Conservation (phyloP, 2,797 vertebrate genomes). For the Spinus pinus region DNA sequence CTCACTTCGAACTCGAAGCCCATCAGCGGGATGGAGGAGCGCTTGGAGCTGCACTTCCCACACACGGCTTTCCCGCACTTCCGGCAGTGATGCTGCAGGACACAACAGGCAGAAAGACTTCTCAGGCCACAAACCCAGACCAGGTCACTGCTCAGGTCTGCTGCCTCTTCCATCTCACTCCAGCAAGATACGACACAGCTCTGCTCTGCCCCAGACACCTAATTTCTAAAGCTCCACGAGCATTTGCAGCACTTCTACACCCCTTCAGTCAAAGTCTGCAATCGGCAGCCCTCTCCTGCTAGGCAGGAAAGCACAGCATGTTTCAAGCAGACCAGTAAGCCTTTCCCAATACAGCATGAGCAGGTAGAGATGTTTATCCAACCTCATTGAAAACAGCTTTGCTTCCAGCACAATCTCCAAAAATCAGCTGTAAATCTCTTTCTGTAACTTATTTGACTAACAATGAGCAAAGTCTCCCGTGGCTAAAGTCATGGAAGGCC, state of each 20-base stretch:
- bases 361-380: not conserved
- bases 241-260: not conserved
- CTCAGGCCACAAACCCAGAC: not conserved
- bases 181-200: not conserved
- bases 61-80: constrained; percentile 92
- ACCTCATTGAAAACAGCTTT: not conserved
- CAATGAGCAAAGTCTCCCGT: not conserved
- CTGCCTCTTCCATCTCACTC: not conserved
- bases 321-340: not conserved
- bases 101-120: not conserved
- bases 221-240: not conserved
- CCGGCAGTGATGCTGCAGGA: constrained; percentile 81
- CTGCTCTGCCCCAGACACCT: not conserved
- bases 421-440: not conserved
- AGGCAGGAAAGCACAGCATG: not conserved
- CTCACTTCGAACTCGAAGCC: constrained; percentile 97
- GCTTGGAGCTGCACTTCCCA: constrained; percentile 93
- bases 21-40: constrained; percentile 96
- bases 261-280: not conserved
- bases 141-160: not conserved
- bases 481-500: not conserved
- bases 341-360: not conserved
- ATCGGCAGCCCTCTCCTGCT: not conserved
- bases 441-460: not conserved
- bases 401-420: not conserved